Evolutionary conservation across 2,888 invertebrate genomes (phyloP).

Genomic region (Lasioglossum figueresi): DNA sequence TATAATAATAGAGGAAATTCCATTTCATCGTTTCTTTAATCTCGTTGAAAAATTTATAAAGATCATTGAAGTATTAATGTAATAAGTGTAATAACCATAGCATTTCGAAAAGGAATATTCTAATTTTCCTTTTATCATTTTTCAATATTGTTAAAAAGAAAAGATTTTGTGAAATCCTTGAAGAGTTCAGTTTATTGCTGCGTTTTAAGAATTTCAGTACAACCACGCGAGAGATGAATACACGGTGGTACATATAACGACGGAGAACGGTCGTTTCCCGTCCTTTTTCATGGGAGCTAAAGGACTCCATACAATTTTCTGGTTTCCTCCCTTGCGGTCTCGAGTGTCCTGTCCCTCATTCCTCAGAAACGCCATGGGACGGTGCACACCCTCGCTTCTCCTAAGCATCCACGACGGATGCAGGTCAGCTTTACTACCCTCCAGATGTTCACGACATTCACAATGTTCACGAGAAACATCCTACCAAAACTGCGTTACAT

Average conservation of each 20-base stretch:
- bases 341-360: slow-evolving; percentile 9
- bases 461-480: neutral
- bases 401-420: slow-evolving; percentile 18
- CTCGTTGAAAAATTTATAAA: neutral
- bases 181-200: neutral
- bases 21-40: neutral
- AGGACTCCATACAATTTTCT: slow-evolving; percentile 34
- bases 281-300: slow-evolving; percentile 18
- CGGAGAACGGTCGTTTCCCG: neutral
- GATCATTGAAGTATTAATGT: neutral
- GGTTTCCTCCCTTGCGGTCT: slow-evolving; percentile 32
- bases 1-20: neutral
- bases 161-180: neutral
- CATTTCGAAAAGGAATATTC: neutral
- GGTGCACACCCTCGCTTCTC: slow-evolving; percentile 23
- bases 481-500: neutral
- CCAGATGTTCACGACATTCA: slow-evolving; percentile 10
- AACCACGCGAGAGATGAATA: neutral
- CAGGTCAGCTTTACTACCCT: slow-evolving; percentile 28
- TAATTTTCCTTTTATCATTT: neutral
- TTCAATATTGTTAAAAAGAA: neutral
- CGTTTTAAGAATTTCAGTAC: neutral
- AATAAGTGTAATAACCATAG: neutral
- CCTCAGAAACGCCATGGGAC: slow-evolving; percentile 34
- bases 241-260: neutral